These are phyloP conservation scores for Carollia perspicillata DNA, from an alignment of 2,113 vertebrate species.

Conservation along the genomic window DNA sequence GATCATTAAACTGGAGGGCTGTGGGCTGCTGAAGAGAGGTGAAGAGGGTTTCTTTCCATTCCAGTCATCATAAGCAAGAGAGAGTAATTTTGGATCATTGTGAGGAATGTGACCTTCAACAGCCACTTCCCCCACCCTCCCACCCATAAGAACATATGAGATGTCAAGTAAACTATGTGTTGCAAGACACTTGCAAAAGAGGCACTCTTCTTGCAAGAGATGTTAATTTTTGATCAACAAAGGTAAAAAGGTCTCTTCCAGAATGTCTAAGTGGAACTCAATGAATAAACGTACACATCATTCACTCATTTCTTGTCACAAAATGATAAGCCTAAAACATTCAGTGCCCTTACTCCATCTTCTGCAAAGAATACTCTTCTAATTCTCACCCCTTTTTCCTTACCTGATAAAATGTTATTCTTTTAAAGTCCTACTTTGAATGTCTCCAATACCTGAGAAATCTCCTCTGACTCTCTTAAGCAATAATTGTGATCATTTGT, in stretches of 20 bases:
- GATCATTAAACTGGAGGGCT: neutral
- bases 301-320: neutral
- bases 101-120: neutral
- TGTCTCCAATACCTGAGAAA: neutral
- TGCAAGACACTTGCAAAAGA: neutral
- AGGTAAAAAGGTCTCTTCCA: neutral
- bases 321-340: neutral
- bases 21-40: neutral
- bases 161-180: neutral
- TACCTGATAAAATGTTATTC: neutral
- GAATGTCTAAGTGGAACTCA: neutral
- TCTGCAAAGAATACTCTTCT: neutral
- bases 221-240: neutral
- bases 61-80: neutral
- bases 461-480: neutral
- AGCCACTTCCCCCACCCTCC: neutral
- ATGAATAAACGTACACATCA: neutral
- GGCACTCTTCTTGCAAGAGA: neutral
- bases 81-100: neutral
- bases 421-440: neutral
- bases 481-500: neutral
- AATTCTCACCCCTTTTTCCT: neutral
- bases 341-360: neutral
- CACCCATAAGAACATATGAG: neutral
- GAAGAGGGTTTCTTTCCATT: neutral